Evolutionary conservation across 2,797 vertebrate genomes (phyloP), one percentile per base, ranked within the genome.

Genomic region (Crenuchus spilurus): DNA sequence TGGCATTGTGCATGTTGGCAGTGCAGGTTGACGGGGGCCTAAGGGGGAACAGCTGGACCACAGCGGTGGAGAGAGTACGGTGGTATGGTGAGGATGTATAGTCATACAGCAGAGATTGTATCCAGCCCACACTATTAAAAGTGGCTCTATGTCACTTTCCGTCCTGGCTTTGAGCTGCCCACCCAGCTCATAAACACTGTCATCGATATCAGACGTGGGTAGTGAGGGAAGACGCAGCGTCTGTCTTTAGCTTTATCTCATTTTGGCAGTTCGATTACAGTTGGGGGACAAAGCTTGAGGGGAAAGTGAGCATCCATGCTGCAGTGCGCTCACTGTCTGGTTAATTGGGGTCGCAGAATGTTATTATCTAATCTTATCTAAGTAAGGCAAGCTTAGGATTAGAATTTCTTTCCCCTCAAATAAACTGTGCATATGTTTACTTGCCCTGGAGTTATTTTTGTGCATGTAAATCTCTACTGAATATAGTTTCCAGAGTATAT

Each of bases 61-160:
- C 70, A 67, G 72, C 49, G 62, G 80, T 78, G 78, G 49, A 75
- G 63, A 60, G n/a, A n/a, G n/a, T n/a, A n/a, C n/a, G n/a, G n/a
- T n/a, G n/a, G n/a, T n/a, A n/a, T n/a, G n/a, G n/a, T n/a, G n/a
- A n/a, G n/a, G n/a, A n/a, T n/a, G n/a, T n/a, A n/a, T n/a, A n/a
- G n/a, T n/a, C n/a, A n/a, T n/a, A n/a, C n/a, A n/a, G n/a, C n/a
- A n/a, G n/a, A n/a, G n/a, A n/a, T n/a, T n/a, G 64, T 31, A 30
- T 54, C 74, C 62, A 58, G 65, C 30, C 42, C 57, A 35, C 42
- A 28, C 64, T 75, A 82, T 84, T 85, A 84, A 83, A 79, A 84
- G 64, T 48, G 64, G 58, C 18, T 44, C 26, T 46, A 58, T 22
- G 60, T 74, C 65, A 61, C 75, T 80, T 61, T 55, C 64, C 26